Base-by-base conservation (phyloP, 2,888 invertebrate species). In the Myopa tessellatipennis region DNA sequence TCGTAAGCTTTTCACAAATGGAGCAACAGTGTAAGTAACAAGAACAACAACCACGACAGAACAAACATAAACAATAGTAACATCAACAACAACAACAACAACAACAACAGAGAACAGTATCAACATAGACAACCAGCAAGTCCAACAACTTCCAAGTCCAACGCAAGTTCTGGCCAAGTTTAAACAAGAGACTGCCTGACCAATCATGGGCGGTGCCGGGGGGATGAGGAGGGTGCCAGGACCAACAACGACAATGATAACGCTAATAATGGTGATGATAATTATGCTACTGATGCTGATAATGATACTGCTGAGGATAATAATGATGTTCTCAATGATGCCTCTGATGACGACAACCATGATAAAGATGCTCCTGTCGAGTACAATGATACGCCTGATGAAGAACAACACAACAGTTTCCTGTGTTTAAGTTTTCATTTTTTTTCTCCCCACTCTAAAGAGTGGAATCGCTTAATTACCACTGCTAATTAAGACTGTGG, bases 131-230 rank as follows among this genome's bases (percentile, higher is more conserved):
- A 60, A 14, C 34, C 67, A 72, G 18, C 16, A 63, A 34, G 1
- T 14, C 50, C 67, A 38, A 36, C 67, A 67, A 52, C 18, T 63
- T 45, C n/a, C n/a, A n/a, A n/a, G n/a, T n/a, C n/a, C 63, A 8
- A 65, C 74, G 50, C 34, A 69, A 55, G 50, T 60, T 75, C 10
- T 68, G 69, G 40, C 45, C 69, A 69, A 58, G 58, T 75, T 75
- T 75, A 45, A 75, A 75, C 75, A 75, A 75, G 60, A 65, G 63
- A 52, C 52, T 36, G 65, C 10, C 71, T 38, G 16, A 60, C 36
- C 36, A 67, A n/a, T 36, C 55, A 70, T 73, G n/a, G 69, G 8
- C 26, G 10, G 4, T 34, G 61, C 8, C 3, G 61, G 45, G 10
- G 45, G 45, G 45, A 8, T 45, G 45, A 6, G 45, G 45, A 45